Evolutionary conservation across 1,140 invertebrate genomes (phyloP), one percentile per base, ranked within the genome.

Genomic region (Drosophila rhopaloa): DNA sequence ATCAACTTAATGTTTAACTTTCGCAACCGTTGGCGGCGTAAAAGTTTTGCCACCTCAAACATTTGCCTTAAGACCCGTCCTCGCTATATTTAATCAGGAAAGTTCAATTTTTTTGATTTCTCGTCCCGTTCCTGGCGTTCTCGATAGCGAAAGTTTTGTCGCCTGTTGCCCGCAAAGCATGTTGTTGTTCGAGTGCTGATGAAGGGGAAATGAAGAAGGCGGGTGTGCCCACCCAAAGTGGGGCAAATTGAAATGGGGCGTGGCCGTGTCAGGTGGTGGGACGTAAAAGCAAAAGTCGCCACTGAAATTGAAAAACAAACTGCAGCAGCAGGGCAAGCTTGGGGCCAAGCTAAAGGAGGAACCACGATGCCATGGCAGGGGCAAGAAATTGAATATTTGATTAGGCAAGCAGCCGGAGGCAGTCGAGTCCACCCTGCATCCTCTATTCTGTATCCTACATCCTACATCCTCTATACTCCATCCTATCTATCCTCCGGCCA

Each of bases 1-100:
- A 51, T 57, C 67, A 85, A 85, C 77, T 80, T 81, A 81, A 85
- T 85, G 80, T 85, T 68, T 60, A 85, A 85, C 59, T 85, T 85
- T 85, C 4, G 47, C 54, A 50, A 43, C 80, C 62, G 43, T 59
- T 53, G 53, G 57, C 56, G 57, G 48, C 63, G 47, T 14, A 58
- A 47, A 63, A 65, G 51, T 14, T 57, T 50, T 13, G 50, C 50
- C 50, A 53, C 29, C 50, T 53, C 50, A 37, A 53, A 53, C 19
- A 53, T 53, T 35, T 19, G 19, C 32, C 14, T 19, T 37, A 3
- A 51, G 27, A n/a, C 48, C 48, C 48, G n/a, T 35, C 47, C n/a
- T 32, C 29, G 48, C n/a, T 29, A 35, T 8, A 32, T 53, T 53
- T 53, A 37, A 53, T 54, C 48, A 51, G 35, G 27, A 51, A 51